Evolutionary conservation across 1,140 invertebrate species (phyloP), one percentile per base, ranked within the genome.

Genomic region (Drosophila dunni): DNA sequence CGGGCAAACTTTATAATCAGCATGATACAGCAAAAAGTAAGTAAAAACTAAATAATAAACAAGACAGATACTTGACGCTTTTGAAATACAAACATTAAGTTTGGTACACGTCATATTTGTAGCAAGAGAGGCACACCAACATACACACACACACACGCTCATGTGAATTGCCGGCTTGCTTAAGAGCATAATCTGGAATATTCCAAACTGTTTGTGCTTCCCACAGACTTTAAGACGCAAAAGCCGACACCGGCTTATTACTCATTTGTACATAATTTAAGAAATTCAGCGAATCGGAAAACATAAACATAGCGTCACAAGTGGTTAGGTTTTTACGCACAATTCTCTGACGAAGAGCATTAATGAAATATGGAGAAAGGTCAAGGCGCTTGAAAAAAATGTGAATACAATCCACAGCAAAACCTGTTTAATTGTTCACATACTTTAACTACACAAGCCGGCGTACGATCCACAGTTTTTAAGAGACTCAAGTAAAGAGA

Each of bases 321-420:
- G 36, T 46, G n/a, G 1, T 50, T 17, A 7, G 33, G 40, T 24
- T 50, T 66, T 60, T 44, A 66, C 70, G 46, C 63, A 58, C 36
- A 44, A 50, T 34, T n/a, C 6, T 42, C 10, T 51, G 61, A 71
- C 51, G 50, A 71, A 45, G n/a, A 65, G 33, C 15, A 11, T 24
- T 50, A 53, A 60, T 67, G 6, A 29, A 29, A 29, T 29, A n/a
- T 73, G 67, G 63, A 60, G 54, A 66, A 66, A 60, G 54, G 70
- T 67, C 70, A 48, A 42, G 54, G 54, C 54, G 60, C n/a, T 20
- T 33, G 29, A 57, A 42, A 54, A 38, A 17, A 54, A 54, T 29
- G 24, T 29, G 24, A 6, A 51, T 11, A 11, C 10, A 42, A 46
- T n/a, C 38, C 17, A 10, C 57, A 7, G 33, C 6, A 29, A 7